phyloP scores from a whole-genome alignment of 2,113 vertebrate species.

The Crotalus horridus region DNA sequence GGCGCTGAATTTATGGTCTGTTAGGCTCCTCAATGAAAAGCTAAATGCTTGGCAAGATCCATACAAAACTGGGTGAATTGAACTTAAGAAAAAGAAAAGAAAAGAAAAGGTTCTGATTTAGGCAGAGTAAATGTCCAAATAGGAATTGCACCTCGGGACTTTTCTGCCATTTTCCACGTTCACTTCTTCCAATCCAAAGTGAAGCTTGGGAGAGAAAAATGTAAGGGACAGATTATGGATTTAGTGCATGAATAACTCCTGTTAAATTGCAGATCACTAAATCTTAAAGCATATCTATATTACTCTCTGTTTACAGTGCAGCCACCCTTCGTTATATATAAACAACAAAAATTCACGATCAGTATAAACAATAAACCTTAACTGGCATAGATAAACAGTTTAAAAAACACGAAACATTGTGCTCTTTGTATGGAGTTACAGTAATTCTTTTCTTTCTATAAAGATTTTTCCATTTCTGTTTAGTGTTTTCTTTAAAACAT shows the following conservation, averaged over 20 bases:
- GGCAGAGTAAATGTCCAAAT: neutral
- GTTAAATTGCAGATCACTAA: neutral
- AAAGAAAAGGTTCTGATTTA: neutral
- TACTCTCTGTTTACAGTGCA: neutral
- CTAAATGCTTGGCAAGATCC: slow-evolving; percentile 40
- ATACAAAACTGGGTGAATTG: slow-evolving; percentile 38
- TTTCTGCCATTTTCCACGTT: too few species aligned
- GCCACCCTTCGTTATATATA: neutral
- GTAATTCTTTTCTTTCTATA: neutral
- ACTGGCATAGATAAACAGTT: neutral
- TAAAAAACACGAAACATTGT: neutral
- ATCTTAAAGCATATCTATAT: neutral
- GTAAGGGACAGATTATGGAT: neutral
- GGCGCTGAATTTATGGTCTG: slow-evolving; percentile 35
- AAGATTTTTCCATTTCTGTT: neutral
- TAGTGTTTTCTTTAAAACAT: neutral
- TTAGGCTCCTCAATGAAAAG: slow-evolving; percentile 40
- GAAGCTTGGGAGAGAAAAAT: neutral
- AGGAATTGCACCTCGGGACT: neutral
- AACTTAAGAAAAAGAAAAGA: neutral
- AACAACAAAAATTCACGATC: neutral
- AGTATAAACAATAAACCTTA: neutral
- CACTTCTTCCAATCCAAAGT: neutral
- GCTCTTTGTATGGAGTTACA: neutral
- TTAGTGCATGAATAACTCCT: neutral